Evolutionary conservation across 2,888 invertebrate genomes (phyloP), one percentile per base, ranked within the genome.

Genomic region (Mimas tiliae): DNA sequence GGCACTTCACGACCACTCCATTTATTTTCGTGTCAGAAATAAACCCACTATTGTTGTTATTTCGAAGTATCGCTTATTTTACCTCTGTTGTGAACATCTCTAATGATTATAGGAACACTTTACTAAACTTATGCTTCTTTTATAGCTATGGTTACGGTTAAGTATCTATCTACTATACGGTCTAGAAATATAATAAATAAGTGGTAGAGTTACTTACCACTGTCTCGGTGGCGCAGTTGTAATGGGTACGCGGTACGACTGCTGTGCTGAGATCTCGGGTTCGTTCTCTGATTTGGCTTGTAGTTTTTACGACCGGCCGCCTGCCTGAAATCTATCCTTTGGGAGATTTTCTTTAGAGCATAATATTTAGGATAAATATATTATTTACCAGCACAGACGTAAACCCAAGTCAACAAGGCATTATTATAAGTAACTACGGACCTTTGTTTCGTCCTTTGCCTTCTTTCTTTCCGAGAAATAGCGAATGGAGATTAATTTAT

Each of bases 401-500:
- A 12, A 42, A 58, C 58, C 12, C 4, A 42, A 58, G 58, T 58
- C 58, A 58, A 58, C 58, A 58, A 38, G 42, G 42, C 58, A 58
- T 27, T 52, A 58, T 34, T 47, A 55, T 9, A 86, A 88, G 85
- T 83, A 82, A 82, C 79, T 80, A 76, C 71, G 70, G 71, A 74
- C 78, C 79, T 84, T 89, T 89, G 86, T 89, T 86, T 89, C 85
- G 12, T 58, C 38, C 81, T 86, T 86, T 83, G 77, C 79, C 74
- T 80, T 77, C 77, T 77, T 80, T 76, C 76, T 76, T 69, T 71
- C 74, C 73, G 79, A 75, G 79, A 82, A 81, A 81, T 78, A 77
- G 83, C 79, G 86, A 88, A 93, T 91, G 81, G 91, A 91, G 91
- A 93, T 91, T 92, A 91, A 93, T 93, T 91, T 93, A 90, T 90